Base-by-base conservation (phyloP, 2,113 vertebrate species). In the Dicrurus megarhynchus region DNA sequence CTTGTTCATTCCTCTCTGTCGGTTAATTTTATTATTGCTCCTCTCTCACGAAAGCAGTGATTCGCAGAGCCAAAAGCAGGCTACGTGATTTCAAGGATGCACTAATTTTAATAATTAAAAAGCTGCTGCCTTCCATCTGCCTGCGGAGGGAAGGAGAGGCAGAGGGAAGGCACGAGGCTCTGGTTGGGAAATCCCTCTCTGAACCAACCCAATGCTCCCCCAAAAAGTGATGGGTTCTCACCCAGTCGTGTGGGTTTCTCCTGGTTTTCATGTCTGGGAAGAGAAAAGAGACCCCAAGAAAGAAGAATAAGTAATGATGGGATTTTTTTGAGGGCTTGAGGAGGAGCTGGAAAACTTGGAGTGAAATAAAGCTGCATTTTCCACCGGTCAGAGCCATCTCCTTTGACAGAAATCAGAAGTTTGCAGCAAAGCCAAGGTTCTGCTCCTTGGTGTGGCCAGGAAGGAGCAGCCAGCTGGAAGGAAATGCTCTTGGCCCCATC, bases 41-140 rank as follows among this genome's bases (percentile, higher is more conserved):
- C 90, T 91, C 89, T 95, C 84, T 89, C 96, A 64, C 28, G 15
- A 93, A 88, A 87, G 68, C 94, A 74, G 16, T 46, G 89, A 96
- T 95, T 90, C 82, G 95, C 89, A 83, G 82, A 93, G 94, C 94
- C 95, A 71, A 93, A 96, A 92, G 75, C 76, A 15, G 11, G 47
- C 70, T 77, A 28, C 4, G 23, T 83, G 59, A 55, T 96, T 90
- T 80, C 88, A 84, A 95, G 90, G 92, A 85, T 91, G 95, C 93
- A 91, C 84, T 92, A 47, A 94, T 96, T 96, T 96, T 90, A 97
- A 92, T 96, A 78, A 97, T 96, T 95, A 95, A 91, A 96, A 91
- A 94, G 90, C 80, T 94, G 76, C 77, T 90, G 92, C 84, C 55
- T 93, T 60, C 88, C 94, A 86, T 92, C 94, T 95, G 90, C 76